phyloP scores from a whole-genome alignment of 2,113 vertebrate genomes.

The Podocnemis expansa region DNA sequence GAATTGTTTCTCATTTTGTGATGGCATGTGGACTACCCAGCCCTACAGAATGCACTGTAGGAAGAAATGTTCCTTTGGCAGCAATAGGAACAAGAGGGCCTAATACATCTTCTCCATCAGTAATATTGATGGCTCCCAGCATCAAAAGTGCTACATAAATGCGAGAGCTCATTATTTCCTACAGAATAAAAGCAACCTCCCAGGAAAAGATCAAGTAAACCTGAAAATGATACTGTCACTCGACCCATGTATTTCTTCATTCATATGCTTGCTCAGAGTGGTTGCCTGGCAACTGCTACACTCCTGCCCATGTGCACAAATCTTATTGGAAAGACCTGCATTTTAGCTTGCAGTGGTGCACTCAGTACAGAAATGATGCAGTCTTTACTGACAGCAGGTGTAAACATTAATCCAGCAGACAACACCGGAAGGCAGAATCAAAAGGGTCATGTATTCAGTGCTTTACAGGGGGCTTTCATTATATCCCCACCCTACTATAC shows the following conservation, averaged over 20 bases:
- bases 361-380: background rate
- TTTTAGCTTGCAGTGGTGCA: slow-evolving; percentile 22
- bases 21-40: background rate
- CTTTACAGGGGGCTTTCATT: background rate
- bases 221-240: slow-evolving; percentile 45
- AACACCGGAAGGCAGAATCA: background rate
- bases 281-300: slow-evolving; percentile 36
- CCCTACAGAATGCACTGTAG: background rate
- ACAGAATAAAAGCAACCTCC: background rate
- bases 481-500: background rate
- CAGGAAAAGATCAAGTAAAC: slow-evolving; percentile 11
- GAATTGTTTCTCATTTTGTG: background rate
- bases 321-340: background rate
- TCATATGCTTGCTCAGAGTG: background rate
- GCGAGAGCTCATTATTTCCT: background rate
- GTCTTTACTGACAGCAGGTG: background rate
- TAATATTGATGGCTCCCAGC: background rate
- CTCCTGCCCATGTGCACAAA: slow-evolving; percentile 21
- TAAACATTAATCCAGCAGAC: background rate
- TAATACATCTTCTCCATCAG: background rate
- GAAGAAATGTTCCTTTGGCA: background rate
- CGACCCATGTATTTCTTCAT: slow-evolving; percentile 9
- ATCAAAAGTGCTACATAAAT: background rate
- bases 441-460: background rate
- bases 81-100: background rate